Evolutionary conservation across 2,113 vertebrate genomes (phyloP), one percentile per base, ranked within the genome.

Genomic region (Athene noctua): DNA sequence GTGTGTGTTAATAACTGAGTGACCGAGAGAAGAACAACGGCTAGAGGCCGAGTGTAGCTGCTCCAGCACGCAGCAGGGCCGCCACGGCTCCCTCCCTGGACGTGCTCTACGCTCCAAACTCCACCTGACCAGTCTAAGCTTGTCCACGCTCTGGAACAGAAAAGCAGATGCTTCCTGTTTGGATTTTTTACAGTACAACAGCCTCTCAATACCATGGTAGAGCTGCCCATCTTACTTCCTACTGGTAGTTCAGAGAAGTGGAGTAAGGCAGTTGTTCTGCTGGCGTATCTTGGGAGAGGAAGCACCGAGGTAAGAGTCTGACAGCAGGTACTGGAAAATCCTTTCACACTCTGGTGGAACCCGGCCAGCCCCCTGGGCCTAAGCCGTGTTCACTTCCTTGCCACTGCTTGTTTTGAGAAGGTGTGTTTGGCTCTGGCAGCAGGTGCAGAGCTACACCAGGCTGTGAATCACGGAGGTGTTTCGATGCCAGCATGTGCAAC

Each of bases 261-360:
- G 47, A 81, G 63, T 18, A 84, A 66, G 46, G 49, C 21, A 7
- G 73, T 71, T 61, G 38, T 63, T 66, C 57, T 57, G 44, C 32
- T 36, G 27, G 15, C 15, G 6, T 25, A 27, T 34, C 59, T 52
- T 62, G 55, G 42, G 47, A 66, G 25, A 80, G 34, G 52, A 42
- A 54, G 36, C 0, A 0, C 46, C 0, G 0, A 75, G 73, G 29
- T 1, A 61, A 21, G 63, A 52, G 44, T 81, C 9, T 40, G 62
- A 54, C 62, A 70, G 51, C 7, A 22, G 9, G 32, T 32, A 36
- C 8, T 38, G 58, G 59, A 78, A 78, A n/a, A 67, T 44, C 14
- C 49, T 63, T 72, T 67, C 27, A 72, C 49, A 36, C 44, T 23
- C 15, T 4, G 38, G 74, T 23, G 54, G 52, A 80, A 84, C 42